Evolutionary conservation across 2,888 invertebrate species (phyloP).

Genomic region (Agrochola lychnidis): DNA sequence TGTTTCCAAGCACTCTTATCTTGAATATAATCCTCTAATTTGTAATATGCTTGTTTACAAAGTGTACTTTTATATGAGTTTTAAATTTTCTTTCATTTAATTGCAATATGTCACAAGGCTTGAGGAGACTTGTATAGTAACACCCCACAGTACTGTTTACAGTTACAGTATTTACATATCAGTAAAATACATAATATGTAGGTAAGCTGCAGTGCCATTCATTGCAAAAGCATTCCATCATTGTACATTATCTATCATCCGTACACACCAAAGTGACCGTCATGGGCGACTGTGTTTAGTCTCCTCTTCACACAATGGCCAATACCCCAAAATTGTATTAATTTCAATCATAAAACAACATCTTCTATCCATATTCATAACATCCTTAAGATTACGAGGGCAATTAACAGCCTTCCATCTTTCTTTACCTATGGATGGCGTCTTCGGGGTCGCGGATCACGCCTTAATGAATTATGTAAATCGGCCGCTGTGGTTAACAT

Average conservation of each 20-base stretch:
- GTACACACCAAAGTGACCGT: not conserved
- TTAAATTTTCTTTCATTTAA: no score
- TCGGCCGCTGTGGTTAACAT: constrained; percentile 88
- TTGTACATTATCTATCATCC: not conserved
- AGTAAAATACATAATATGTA: no score
- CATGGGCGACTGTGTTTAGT: not conserved
- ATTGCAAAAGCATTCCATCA: not conserved
- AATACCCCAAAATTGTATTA: not conserved
- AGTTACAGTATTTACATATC: no score
- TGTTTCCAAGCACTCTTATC: no score
- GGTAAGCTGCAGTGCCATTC: not conserved
- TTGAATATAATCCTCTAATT: no score
- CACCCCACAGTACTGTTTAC: no score
- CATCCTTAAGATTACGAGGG: constrained; percentile 69
- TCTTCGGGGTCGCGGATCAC: constrained; percentile 68
- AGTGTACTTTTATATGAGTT: no score
- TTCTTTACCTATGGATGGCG: constrained; percentile 64
- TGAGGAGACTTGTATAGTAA: no score
- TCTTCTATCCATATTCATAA: constrained; percentile 36
- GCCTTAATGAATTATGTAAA: constrained; percentile 88
- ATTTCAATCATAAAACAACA: constrained; percentile 6
- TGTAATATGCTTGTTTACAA: no score
- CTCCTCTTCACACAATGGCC: no score
- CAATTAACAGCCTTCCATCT: constrained; percentile 73
- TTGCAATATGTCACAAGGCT: no score